These are phyloP conservation scores for Tholera decimalis DNA, from an alignment of 2,888 invertebrate genomes.

Conservation along the genomic window DNA sequence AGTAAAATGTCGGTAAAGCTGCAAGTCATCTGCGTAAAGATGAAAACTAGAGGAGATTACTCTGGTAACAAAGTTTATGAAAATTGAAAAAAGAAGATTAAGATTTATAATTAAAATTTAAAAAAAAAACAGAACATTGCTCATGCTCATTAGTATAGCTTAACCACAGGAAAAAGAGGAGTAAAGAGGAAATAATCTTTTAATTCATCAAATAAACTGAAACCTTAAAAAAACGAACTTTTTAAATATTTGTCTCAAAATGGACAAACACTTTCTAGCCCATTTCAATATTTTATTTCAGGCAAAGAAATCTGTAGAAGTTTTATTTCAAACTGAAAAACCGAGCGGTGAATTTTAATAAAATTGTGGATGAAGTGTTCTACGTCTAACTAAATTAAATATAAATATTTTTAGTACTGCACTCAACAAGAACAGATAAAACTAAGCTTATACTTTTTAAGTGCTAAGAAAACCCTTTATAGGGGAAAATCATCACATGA, in stretches of 20 bases:
- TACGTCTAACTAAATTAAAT: neutral
- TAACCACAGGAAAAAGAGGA: too few relatives aligned
- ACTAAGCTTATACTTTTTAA: neutral
- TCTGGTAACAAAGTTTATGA: too few relatives aligned
- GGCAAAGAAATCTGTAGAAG: neutral
- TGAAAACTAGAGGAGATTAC: too few relatives aligned
- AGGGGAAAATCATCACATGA: too few relatives aligned
- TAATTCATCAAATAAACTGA: neutral
- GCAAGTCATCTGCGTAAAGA: too few relatives aligned
- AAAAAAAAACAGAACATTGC: too few relatives aligned
- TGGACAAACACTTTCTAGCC: neutral
- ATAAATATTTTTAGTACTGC: neutral
- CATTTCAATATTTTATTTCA: neutral
- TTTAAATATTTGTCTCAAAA: neutral
- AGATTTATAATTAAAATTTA: too few relatives aligned
- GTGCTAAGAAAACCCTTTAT: neutral
- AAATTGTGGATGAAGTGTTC: neutral
- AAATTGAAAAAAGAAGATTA: too few relatives aligned
- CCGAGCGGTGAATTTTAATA: slow-evolving; percentile 12
- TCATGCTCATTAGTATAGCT: too few relatives aligned
- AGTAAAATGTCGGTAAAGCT: too few relatives aligned
- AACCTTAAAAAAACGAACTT: neutral
- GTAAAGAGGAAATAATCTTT: neutral
- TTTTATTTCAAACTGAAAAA: slow-evolving; percentile 1
- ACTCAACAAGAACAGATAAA: neutral